Evolutionary conservation across 2,888 invertebrate genomes (phyloP), one percentile per base, ranked within the genome.

Genomic region (Strigamia maritima): DNA sequence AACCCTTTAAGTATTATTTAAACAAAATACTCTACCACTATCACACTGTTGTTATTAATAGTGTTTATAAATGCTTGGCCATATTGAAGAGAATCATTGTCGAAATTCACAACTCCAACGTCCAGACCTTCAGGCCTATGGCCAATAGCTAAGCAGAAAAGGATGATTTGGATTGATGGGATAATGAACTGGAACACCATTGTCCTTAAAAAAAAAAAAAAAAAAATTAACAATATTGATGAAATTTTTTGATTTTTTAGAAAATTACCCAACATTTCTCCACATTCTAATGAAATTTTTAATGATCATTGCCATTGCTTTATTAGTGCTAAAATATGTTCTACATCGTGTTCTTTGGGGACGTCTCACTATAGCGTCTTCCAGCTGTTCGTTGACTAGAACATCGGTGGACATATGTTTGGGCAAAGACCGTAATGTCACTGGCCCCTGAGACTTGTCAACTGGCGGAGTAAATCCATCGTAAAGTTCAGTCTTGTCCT

Each of bases 141-240:
- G 26, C 84, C 84, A 38, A 85, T 83, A n/a, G 83, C 81, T 78
- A 81, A 60, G 60, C 81, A 87, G 82, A 87, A 87, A n/a, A 87
- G 82, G 12, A 86, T 83, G 75, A 87, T 86, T 82, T 87, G 87
- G 31, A 87, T 83, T 0, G 86, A 83, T 3, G 87, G 87, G 38
- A 87, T 81, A 79, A 87, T 82, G 80, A 87, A 86, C 82, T 87
- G 85, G 82, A 87, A 87, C 74, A 87, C 80, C 65, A 87, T 82
- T 76, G 86, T 83, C 70, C 86, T n/a, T 35, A 35, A 35, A 31
- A 4, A 35, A 35, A 35, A 35, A 6, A 3, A 35, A 35, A 8
- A 8, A 10, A 10, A 35, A 8, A 7, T 31, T 31, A 35, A 6
- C 2, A 6, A 3, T 35, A 35, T 8, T 10, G 6, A n/a, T n/a